Percentiles rank a stretch among this genome's conserved stretches.
Evolutionary conservation across 2,113 vertebrate genomes (phyloP).

Genomic region (Colius striatus): DNA sequence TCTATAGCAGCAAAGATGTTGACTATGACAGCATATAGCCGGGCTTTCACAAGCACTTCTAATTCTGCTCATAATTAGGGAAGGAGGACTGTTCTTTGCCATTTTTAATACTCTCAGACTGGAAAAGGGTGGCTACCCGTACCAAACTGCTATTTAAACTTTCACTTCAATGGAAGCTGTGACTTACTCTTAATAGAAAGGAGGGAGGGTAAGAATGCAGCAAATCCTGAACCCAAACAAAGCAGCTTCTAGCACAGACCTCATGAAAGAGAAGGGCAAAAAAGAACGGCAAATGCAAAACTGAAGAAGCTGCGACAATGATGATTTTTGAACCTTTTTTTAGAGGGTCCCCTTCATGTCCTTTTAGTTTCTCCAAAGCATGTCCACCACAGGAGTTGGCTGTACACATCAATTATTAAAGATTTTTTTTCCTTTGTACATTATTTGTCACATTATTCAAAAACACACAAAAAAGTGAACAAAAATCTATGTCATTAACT

Average conservation of each 20-base stretch:
- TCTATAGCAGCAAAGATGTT: not conserved
- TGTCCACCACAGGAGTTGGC: not conserved
- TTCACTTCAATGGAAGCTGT: not conserved
- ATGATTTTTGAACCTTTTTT: not conserved
- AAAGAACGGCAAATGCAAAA: not conserved
- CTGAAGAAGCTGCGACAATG: not conserved
- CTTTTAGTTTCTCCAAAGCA: not conserved
- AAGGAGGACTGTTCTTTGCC: not conserved
- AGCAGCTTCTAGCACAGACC: not conserved
- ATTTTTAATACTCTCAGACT: not conserved
- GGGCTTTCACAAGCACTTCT: not conserved
- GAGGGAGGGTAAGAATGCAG: not conserved
- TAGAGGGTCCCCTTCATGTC: not conserved
- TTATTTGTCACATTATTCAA: not conserved
- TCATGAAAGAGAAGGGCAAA: not conserved
- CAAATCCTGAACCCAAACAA: not conserved
- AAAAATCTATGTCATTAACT: not conserved
- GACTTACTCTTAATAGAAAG: not conserved
- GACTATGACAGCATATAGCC: not conserved
- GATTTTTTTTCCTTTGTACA: not conserved
- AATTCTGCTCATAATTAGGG: not conserved
- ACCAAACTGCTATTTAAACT: not conserved
- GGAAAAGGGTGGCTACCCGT: not conserved
- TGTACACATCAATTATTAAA: not conserved
- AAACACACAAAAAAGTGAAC: not conserved